phyloP scores from a whole-genome alignment of 2,113 vertebrate species.

The Herpetotheres cachinnans region DNA sequence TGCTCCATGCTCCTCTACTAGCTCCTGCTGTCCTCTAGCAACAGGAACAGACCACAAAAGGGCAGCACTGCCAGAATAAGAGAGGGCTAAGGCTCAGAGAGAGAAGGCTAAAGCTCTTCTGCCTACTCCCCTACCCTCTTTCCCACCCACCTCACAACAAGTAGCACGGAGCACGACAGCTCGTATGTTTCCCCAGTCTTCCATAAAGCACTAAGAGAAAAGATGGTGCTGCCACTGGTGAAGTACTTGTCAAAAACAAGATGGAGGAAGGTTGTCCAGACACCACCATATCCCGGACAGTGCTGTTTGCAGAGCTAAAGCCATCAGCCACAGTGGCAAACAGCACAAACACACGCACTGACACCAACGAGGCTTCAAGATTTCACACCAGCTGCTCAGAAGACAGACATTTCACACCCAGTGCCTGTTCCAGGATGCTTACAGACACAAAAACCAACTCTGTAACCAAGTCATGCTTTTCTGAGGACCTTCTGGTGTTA shows the following conservation, averaged over 20 bases:
- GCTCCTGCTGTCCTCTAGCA: not conserved
- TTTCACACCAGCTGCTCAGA: not conserved
- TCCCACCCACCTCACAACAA: not conserved
- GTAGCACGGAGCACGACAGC: not conserved
- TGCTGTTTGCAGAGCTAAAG: not conserved
- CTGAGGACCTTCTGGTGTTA: not conserved
- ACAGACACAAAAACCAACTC: not conserved
- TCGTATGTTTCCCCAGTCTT: not conserved
- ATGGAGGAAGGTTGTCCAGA: not conserved
- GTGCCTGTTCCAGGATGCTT: not conserved
- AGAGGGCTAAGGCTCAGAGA: not conserved
- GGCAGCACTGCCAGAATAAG: not conserved
- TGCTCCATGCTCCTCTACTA: not conserved
- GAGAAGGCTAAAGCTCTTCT: not conserved
- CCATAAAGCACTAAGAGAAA: not conserved
- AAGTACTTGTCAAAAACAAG: accelerated
- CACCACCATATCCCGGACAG: not conserved
- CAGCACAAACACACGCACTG: not conserved
- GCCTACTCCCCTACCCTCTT: not conserved
- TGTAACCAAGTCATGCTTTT: not conserved
- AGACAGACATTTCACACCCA: not conserved
- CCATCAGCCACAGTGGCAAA: not conserved
- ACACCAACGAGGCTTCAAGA: not conserved
- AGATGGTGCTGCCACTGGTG: not conserved
- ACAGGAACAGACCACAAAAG: not conserved